Evolutionary conservation across 2,888 invertebrate species (phyloP).

Genomic region (Lasioglossum oenotherae): DNA sequence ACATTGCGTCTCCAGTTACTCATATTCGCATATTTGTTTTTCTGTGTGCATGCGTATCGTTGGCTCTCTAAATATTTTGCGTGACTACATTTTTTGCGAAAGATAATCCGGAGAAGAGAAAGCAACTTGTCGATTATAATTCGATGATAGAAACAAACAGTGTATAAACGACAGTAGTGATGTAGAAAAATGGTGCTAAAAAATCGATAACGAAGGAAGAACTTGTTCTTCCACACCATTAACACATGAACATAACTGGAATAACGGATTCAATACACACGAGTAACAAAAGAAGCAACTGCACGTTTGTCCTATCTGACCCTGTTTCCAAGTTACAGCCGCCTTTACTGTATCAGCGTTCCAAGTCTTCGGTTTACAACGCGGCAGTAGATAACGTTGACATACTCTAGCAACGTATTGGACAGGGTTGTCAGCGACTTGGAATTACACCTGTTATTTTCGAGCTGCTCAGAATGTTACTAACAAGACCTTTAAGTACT

Average conservation of each 20-base stretch:
- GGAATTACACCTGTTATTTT: background rate
- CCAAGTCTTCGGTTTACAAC: background rate
- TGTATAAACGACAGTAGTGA: background rate
- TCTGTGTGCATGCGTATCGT: background rate
- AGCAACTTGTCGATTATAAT: background rate
- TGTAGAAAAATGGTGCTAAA: background rate
- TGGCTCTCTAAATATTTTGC: background rate
- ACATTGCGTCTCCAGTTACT: background rate
- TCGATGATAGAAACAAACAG: background rate
- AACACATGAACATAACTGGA: background rate
- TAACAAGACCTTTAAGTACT: background rate
- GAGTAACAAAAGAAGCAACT: background rate
- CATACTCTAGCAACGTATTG: background rate
- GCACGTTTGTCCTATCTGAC: conserved; percentile 1
- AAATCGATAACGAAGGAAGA: background rate
- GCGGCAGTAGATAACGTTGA: background rate
- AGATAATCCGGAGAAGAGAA: background rate
- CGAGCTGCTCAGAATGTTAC: background rate
- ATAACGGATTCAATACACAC: background rate
- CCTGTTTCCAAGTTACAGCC: background rate
- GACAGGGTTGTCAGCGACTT: background rate
- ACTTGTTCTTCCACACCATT: background rate
- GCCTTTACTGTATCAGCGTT: background rate
- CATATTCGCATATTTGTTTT: conserved; percentile 11
- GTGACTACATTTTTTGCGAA: background rate